Evolutionary conservation across 2,113 vertebrate genomes (phyloP).

Genomic region (Heloderma charlesbogerti): DNA sequence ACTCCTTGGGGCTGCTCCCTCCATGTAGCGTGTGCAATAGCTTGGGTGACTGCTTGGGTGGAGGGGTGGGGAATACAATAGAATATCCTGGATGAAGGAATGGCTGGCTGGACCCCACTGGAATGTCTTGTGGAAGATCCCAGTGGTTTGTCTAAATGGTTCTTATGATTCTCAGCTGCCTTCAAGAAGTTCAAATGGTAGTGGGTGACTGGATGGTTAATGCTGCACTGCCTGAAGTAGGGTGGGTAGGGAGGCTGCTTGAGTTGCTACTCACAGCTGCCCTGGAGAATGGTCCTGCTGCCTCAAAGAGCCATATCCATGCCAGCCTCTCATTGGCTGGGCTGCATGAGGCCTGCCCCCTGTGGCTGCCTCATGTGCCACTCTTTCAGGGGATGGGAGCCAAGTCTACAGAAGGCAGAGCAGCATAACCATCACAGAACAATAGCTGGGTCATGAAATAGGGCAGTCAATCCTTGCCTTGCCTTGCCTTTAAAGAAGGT

Average conservation of each 20-base stretch:
- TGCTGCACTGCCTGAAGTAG: not conserved
- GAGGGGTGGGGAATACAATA: too few relatives aligned
- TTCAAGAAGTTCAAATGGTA: not conserved
- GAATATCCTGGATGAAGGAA: too few relatives aligned
- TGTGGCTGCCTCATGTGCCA: not conserved
- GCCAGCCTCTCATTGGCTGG: not conserved
- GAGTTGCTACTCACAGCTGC: not conserved
- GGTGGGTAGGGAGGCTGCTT: not conserved
- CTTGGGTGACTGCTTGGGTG: not conserved
- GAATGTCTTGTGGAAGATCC: not conserved
- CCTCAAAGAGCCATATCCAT: not conserved
- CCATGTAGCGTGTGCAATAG: not conserved
- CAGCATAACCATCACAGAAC: too few relatives aligned
- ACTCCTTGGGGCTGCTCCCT: not conserved
- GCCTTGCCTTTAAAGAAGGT: too few relatives aligned
- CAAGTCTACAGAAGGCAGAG: too few relatives aligned
- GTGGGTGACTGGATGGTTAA: not conserved
- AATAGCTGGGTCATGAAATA: too few relatives aligned
- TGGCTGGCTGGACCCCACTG: too few relatives aligned
- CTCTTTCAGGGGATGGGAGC: not conserved
- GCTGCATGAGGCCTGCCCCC: not conserved
- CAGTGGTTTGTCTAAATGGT: not conserved
- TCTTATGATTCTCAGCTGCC: not conserved
- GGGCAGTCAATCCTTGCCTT: too few relatives aligned
- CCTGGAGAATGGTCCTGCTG: not conserved